Base-by-base conservation (phyloP, 2,888 invertebrate species). In the Lucinisca nassula region DNA sequence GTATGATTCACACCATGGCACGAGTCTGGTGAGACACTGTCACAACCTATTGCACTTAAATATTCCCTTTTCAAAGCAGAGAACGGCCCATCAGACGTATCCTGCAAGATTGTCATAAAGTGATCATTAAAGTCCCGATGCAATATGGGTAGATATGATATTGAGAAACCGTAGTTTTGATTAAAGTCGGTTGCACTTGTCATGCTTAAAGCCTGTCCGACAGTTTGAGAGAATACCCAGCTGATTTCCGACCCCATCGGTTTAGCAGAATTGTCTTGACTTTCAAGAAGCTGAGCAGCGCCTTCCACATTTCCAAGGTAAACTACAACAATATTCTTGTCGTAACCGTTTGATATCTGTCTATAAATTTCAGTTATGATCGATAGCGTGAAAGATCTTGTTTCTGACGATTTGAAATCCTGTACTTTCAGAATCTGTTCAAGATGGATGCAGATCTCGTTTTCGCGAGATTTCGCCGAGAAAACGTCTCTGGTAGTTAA, bases 381-480 rank as follows among this genome's bases (percentile, higher is more conserved):
- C 1, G 4, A 10, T 4, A 6, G 17, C 3, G 74, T 12, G 17
- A 45, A 74, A 1, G 1, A 1, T 4, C n/a, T 24, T 32, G 24
- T 74, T 6, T 10, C 38, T 6, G 27, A 1, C 1, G 10, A 30
- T 14, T 38, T 27, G 6, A 45, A 40, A 74, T 27, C 24, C 17
- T 37, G 21, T n/a, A 82, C 37, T 3, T 73, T 74, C 3, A 35
- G 21, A 2, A 32, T n/a, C 21, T 61, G 67, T 24, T 55, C 70
- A 30, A 75, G 75, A 17, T 74, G 72, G 10, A 87, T 40, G 58
- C 90, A 90, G n/a, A 90, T 88, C 2, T 70, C 79, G 35, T 74
- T 24, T 35, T 77, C 30, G 8, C 38, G 37, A 14, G 84, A 82
- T 24, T 82, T 30, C 0, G n/a, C 21, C 0, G 8, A 49, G 61